Percentiles rank a stretch among this genome's conserved stretches.
phyloP scores from a whole-genome alignment of 2,113 vertebrate genomes.

The Machaerirhynchus nigripectus region DNA sequence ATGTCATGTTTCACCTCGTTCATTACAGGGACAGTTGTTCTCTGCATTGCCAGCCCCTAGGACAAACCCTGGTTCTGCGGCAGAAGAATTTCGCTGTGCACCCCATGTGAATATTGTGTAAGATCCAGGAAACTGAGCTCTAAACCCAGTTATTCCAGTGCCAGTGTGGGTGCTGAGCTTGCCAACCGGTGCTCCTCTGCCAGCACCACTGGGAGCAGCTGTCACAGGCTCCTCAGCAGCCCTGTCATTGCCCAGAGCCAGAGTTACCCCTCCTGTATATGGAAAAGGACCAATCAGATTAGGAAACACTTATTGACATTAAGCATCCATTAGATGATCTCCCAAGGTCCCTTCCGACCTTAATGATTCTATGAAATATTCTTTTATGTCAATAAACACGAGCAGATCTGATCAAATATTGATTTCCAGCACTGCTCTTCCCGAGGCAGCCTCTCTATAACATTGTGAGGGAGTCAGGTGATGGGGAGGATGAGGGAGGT shows the following conservation, averaged over 20 bases:
- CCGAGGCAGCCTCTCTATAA: not conserved
- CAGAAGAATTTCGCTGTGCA: not conserved
- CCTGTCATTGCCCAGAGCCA: not conserved
- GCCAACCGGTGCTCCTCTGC: not conserved
- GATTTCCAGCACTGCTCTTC: slow-evolving; percentile 24
- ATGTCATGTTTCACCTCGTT: not conserved
- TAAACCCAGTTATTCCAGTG: not conserved
- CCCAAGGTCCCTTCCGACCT: slow-evolving; percentile 14
- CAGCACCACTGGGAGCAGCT: not conserved
- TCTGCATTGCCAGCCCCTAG: not conserved
- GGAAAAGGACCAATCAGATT: slow-evolving; percentile 1
- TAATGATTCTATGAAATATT: slow-evolving; percentile 35
- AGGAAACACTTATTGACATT: slow-evolving; percentile 38
- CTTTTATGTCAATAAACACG: slow-evolving; percentile 48
- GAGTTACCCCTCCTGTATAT: not conserved
- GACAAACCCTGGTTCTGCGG: not conserved
- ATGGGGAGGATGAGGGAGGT: not conserved
- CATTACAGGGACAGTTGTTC: not conserved
- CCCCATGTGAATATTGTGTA: fast-evolving
- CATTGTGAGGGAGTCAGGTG: not conserved
- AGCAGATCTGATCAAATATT: slow-evolving; percentile 57
- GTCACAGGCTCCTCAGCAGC: not conserved
- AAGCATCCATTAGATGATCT: slow-evolving; percentile 18
- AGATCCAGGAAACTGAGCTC: not conserved
- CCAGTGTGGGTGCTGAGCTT: not conserved